Evolutionary conservation across 1,140 invertebrate species (phyloP).

Genomic region (Caerostris extrusa): DNA sequence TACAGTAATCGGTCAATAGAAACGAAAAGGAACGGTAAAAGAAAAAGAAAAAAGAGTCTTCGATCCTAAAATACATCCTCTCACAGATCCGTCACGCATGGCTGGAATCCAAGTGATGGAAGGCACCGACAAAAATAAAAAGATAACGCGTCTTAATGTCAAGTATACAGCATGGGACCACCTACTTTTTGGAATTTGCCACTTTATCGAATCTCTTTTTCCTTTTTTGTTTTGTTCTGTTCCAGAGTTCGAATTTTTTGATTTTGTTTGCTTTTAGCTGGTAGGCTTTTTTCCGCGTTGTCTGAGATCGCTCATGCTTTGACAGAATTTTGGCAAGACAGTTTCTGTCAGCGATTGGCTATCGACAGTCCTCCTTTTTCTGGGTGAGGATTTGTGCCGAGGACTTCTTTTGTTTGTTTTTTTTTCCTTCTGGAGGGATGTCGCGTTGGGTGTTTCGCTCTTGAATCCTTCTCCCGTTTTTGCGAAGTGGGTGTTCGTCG

Average conservation of each 20-base stretch:
- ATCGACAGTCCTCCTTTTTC: conserved; percentile 1
- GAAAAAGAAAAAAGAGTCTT: conserved; percentile 32
- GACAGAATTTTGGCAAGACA: conserved; percentile 10
- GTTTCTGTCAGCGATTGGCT: neutral
- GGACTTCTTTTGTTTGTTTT: neutral
- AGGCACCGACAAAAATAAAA: conserved; percentile 44
- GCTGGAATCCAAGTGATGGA: neutral
- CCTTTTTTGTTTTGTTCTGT: neutral
- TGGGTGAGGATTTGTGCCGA: conserved; percentile 1
- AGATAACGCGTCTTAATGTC: conserved; percentile 45
- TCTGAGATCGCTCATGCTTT: conserved; percentile 10
- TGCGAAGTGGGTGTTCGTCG: neutral
- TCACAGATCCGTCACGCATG: neutral
- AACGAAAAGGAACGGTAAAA: conserved; percentile 63
- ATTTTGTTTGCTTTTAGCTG: conserved; percentile 1
- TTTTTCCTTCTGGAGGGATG: neutral
- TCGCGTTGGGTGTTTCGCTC: neutral
- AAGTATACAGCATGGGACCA: conserved; percentile 50
- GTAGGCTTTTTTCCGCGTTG: neutral
- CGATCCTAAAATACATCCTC: conserved; percentile 52
- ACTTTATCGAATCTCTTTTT: neutral
- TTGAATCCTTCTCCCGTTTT: neutral
- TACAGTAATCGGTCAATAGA: conserved; percentile 65
- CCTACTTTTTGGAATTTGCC: conserved; percentile 34
- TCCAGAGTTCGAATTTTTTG: neutral